phyloP scores from a whole-genome alignment of 2,888 invertebrate species.

The Dicroscelio sp. region DNA sequence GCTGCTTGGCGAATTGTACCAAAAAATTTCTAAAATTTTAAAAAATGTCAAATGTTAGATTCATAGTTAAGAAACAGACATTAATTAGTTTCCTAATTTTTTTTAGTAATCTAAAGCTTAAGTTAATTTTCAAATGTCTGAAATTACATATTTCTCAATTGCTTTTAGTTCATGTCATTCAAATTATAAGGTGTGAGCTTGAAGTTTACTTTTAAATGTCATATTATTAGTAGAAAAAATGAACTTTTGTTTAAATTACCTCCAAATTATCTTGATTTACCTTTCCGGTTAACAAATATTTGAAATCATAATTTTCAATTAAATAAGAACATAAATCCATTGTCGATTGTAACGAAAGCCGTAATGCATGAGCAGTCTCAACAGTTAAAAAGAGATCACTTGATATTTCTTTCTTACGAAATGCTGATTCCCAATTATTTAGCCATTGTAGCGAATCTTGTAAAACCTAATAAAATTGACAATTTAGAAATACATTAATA shows the following conservation, averaged over 20 bases:
- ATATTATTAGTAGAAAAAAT: too few species aligned
- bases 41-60: background rate
- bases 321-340: slow-evolving; percentile 48
- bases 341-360: slow-evolving; percentile 43
- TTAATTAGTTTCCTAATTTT: too few species aligned
- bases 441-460: slow-evolving; percentile 17
- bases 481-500: too few species aligned
- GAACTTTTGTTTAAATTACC: slow-evolving; percentile 63
- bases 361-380: slow-evolving; percentile 10
- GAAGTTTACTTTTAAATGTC: too few species aligned
- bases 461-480: slow-evolving; percentile 49
- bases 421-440: slow-evolving; percentile 18
- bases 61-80: background rate
- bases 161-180: background rate
- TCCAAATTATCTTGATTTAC: slow-evolving; percentile 81
- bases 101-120: too few species aligned
- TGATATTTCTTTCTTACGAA: background rate
- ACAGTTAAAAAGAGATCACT: background rate
- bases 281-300: slow-evolving; percentile 74
- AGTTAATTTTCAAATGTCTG: too few species aligned
- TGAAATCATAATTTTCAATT: slow-evolving; percentile 47
- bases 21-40: slow-evolving; percentile 63
- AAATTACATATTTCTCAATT: too few species aligned
- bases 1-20: slow-evolving; percentile 75
- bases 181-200: too few species aligned